Conservation (phyloP, 1,140 invertebrate genomes). For the Drosophila triauraria region DNA sequence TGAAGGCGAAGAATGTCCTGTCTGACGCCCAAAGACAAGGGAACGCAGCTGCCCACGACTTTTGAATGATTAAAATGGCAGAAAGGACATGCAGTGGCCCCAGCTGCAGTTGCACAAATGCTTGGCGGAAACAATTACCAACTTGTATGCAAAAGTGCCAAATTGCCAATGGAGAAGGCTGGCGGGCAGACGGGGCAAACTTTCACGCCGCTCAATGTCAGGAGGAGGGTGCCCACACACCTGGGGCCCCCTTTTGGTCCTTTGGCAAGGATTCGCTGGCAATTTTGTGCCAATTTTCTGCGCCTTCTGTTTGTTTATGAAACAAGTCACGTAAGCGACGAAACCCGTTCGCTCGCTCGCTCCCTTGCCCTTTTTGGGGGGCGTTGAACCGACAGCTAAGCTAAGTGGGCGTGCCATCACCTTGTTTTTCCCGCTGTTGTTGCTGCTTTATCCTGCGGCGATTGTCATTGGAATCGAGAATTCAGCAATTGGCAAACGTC, state of each 20-base stretch:
- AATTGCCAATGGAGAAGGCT: conserved; percentile 44
- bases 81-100: conserved; percentile 12
- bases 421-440: conserved; percentile 42
- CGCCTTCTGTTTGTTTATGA: conserved; percentile 81
- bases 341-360: conserved; percentile 38
- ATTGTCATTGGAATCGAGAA: conserved; percentile 80
- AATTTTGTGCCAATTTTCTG: conserved; percentile 74
- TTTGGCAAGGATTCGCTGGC: conserved; percentile 61
- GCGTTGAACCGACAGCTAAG: conserved; percentile 70
- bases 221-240: conserved; percentile 13
- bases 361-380: conserved; percentile 53
- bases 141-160: conserved; percentile 80
- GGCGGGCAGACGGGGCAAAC: conserved; percentile 6
- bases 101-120: conserved; percentile 55
- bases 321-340: conserved; percentile 79
- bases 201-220: conserved; percentile 67
- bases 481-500: conserved; percentile 79
- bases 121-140: conserved; percentile 80
- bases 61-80: conserved; percentile 72
- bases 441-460: conserved; percentile 38
- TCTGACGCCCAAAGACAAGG: conserved; percentile 11
- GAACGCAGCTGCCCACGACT: conserved; percentile 65
- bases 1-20: conserved; percentile 42
- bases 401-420: conserved; percentile 75
- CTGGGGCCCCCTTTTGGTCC: conserved; percentile 15